A percentile compares a stretch with the other conserved stretches of the same genome.
These are phyloP conservation scores for Puffinus mauretanicus DNA, from an alignment of 2,113 vertebrate genomes.

Conservation along the genomic window DNA sequence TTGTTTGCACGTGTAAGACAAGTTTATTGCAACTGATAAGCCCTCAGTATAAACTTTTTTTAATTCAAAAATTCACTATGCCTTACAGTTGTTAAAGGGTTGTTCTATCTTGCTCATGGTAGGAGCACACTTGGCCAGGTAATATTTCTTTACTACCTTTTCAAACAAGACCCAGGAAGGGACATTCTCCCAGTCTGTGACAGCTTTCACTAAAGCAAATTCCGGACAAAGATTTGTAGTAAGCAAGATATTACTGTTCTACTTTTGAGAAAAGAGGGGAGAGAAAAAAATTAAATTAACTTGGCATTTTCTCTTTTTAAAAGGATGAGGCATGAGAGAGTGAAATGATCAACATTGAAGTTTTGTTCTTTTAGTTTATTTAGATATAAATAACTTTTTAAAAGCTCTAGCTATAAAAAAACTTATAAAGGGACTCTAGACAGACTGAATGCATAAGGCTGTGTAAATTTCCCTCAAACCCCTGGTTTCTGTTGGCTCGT, in stretches of 20 bases:
- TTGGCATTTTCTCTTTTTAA: background rate
- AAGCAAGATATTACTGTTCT: background rate
- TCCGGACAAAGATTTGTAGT: background rate
- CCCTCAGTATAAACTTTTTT: background rate
- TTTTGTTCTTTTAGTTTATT: background rate
- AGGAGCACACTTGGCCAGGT: background rate
- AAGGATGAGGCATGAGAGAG: background rate
- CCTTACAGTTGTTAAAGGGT: background rate
- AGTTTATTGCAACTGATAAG: background rate
- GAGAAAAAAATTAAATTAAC: background rate
- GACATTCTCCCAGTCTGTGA: background rate
- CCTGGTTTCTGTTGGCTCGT: background rate
- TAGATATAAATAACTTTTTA: background rate
- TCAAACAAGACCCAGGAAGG: background rate
- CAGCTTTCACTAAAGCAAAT: background rate
- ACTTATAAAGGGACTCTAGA: background rate
- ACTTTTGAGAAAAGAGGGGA: background rate
- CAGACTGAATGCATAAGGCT: background rate
- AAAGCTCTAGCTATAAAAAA: background rate
- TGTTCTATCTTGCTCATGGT: background rate
- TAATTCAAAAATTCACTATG: background rate
- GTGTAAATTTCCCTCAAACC: background rate
- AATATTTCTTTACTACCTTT: background rate
- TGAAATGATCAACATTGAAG: background rate
- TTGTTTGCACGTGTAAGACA: background rate